Base-by-base conservation (phyloP, 2,888 invertebrate genomes). In the Tricholauxania praeusta region DNA sequence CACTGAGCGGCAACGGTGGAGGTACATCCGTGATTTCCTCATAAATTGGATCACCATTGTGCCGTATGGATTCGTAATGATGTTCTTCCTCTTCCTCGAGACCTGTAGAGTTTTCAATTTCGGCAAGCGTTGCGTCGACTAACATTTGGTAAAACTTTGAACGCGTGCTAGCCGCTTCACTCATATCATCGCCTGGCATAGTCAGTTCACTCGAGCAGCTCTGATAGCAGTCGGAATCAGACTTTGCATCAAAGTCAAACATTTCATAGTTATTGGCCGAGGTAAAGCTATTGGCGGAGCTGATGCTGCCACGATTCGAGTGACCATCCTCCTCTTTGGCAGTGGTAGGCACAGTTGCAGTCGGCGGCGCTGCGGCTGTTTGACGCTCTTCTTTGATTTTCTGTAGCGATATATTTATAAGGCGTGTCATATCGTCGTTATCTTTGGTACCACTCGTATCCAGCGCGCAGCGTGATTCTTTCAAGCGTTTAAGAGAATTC, bases 1-100 rank as follows among this genome's bases (percentile, higher is more conserved):
- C 94, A 81, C 92, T 93, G 0, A 92, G 86, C 2, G 95, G 95
- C 80, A 95, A 86, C 3, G 95, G 95, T 15, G 94, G 94, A 71
- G 94, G 94, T 85, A 92, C 90, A 80, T 93, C 93, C 75, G 89
- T 89, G 77, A 93, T 93, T 86, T 93, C 93, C 87, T 94, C 94
- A 82, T 94, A 94, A 81, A 94, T 94, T 3, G 93, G 94, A 88
- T 93, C 93, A 71, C 89, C 89, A 68, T 84, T 86, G 60, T 81
- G 82, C 1, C 91, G 89, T 76, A 93, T 93, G 70, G 92, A 92
- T 84, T 93, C 93, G 80, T 93, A 93, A 82, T 92, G 92, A 85
- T 93, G 93, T 83, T 92, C 91, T 76, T 90, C 90, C 6, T 76
- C 17, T 77, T 91, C 91, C 6, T 85, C 85, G 39, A 89, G 89